A percentile compares a stretch with the other conserved stretches of the same genome.
phyloP scores from a whole-genome alignment of 2,113 vertebrate species.

The Megalops atlanticus region DNA sequence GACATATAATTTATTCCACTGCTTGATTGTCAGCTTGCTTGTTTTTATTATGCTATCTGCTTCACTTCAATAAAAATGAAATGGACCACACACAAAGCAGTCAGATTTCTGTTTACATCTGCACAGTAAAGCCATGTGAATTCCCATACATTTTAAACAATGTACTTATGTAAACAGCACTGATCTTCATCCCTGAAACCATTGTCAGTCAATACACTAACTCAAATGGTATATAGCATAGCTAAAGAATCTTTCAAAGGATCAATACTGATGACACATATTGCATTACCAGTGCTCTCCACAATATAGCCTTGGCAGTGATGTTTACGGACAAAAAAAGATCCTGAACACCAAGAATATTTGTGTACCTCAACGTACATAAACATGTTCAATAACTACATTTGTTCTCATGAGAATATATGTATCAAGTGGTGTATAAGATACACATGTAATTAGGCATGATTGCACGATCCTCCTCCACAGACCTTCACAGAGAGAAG shows the following conservation, averaged over 20 bases:
- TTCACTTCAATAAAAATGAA: neutral
- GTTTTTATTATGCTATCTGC: neutral
- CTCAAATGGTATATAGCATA: neutral
- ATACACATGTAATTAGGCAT: too few relatives aligned
- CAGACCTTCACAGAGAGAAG: too few relatives aligned
- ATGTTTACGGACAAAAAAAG: too few relatives aligned
- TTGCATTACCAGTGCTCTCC: neutral
- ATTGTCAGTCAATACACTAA: neutral
- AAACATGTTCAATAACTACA: too few relatives aligned
- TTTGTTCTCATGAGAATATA: too few relatives aligned
- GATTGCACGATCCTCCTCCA: too few relatives aligned
- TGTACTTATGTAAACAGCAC: neutral
- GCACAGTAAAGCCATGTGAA: neutral
- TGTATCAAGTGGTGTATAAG: too few relatives aligned
- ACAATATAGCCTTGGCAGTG: neutral
- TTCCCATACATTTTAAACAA: neutral
- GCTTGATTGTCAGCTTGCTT: neutral
- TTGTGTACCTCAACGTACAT: too few relatives aligned
- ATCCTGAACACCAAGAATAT: too few relatives aligned
- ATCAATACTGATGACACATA: constrained; percentile 21
- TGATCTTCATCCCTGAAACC: too few relatives aligned
- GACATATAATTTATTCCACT: neutral
- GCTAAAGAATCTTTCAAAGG: constrained; percentile 28
- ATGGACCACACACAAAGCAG: neutral
- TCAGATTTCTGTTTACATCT: neutral